These are phyloP conservation scores for Ochotona curzoniae DNA, from an alignment of 2,113 vertebrate genomes.

Conservation along the genomic window DNA sequence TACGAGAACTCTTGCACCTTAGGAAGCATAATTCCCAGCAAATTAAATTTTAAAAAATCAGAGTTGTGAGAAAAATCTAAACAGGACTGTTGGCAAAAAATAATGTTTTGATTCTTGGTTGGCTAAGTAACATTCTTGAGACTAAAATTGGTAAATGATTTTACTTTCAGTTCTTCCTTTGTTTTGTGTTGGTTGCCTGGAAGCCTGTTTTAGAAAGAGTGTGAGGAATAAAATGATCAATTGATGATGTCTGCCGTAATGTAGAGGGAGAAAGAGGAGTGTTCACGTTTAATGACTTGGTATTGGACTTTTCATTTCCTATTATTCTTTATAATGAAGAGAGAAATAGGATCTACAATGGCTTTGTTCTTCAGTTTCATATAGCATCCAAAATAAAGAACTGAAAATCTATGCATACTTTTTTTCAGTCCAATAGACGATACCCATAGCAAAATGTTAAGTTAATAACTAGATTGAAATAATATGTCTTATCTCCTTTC, in stretches of 20 bases:
- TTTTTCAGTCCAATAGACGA: not conserved
- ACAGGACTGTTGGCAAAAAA: not conserved
- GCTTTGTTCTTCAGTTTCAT: conserved; percentile 50
- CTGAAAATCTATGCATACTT: not conserved
- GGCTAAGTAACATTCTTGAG: conserved; percentile 3
- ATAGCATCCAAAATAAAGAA: not conserved
- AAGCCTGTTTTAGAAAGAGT: not conserved
- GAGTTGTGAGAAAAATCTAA: not conserved
- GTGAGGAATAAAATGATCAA: not conserved
- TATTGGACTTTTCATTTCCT: conserved; percentile 1
- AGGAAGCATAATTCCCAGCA: not conserved
- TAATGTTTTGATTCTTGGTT: conserved; percentile 32
- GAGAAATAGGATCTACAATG: conserved; percentile 39
- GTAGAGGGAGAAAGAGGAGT: not conserved
- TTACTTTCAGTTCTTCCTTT: not conserved
- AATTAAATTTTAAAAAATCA: conserved; percentile 6
- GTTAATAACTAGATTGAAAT: conserved; percentile 44
- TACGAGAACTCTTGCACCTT: not conserved
- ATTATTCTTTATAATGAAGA: conserved; percentile 33
- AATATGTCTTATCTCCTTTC: conserved; percentile 27
- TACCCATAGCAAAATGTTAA: conserved; percentile 30
- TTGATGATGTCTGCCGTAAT: not conserved
- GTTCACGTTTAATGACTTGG: not conserved
- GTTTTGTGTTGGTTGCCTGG: not conserved
- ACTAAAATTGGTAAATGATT: conserved; percentile 8